Base-by-base conservation (phyloP, 2,113 vertebrate genomes). In the Nycticebus coucang region DNA sequence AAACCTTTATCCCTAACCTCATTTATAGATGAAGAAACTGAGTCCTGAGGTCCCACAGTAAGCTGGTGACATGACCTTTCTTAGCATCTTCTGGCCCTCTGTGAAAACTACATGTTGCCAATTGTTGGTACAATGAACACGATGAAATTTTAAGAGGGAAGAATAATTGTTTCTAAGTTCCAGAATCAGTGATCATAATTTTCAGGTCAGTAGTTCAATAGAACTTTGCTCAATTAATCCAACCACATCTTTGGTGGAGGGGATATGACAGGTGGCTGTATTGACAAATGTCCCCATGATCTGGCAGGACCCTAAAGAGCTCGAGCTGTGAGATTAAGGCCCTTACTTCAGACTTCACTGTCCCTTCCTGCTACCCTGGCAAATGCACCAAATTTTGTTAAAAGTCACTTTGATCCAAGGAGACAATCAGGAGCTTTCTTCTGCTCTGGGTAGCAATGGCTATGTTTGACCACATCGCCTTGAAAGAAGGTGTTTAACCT, bases 181-280 rank as follows among this genome's bases (percentile, higher is more conserved):
- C 33, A n/a, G 72, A 57, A 3, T 18, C 24, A 0, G 53, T 0
- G 17, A 6, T 11, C 0, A 0, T 5, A 8, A 45, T 78, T 75
- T 37, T 4, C 2, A 26, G 85, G 71, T 79, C 64, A 19, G 6
- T 18, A 50, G 45, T 50, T 50, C 45, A 50, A 9, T 9, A 59
- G 71, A 50, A 26, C 12, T 53, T 64, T 10, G 14, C 28, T 41
- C 0, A 72, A 26, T 60, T 45, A 28, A 11, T 18, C 17, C 33
- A 41, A 0, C 12, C 12, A 0, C 0, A 4, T 53, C 66, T 88
- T 18, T 37, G 60, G 45, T 55, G 45, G 2, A 12, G 35, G 60
- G 45, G 2, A 12, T 53, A 84, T 5, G 72, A 71, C 75, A 2
- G 7, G 37, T 72, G 68, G 68, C 64, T 2, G 18, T 19, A 1